These are phyloP conservation scores for Rhorus exstirpatorius DNA, from an alignment of 2,888 invertebrate genomes.

Conservation along the genomic window DNA sequence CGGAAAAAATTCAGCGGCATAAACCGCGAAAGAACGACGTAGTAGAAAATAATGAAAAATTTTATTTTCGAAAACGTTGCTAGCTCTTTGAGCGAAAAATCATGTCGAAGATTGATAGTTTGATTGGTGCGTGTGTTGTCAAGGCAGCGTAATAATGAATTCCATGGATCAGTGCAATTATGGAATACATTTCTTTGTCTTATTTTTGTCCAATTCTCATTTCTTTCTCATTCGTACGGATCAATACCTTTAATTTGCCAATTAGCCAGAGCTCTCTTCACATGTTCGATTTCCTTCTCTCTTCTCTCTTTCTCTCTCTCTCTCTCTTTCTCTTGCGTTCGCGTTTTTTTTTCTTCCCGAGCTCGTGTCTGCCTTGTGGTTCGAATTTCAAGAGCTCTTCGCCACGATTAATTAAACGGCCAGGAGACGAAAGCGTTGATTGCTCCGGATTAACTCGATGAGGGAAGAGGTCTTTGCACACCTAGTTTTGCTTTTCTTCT, in stretches of 20 bases:
- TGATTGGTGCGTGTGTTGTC: constrained; percentile 4
- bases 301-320: constrained; percentile 8
- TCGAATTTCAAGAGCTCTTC: constrained; percentile 64
- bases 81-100: not conserved
- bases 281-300: constrained; percentile 8
- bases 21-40: not conserved
- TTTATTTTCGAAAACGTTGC: not conserved
- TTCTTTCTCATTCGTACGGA: constrained; percentile 46
- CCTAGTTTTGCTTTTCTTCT: not conserved
- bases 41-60: too few relatives aligned
- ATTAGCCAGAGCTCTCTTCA: constrained; percentile 36
- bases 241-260: constrained; percentile 68
- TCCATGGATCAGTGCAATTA: constrained; percentile 29
- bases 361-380: constrained; percentile 45
- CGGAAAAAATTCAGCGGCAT: not conserved
- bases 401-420: constrained; percentile 62
- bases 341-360: constrained; percentile 7
- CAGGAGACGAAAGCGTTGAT: constrained; percentile 58
- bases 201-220: constrained; percentile 20
- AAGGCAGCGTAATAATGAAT: constrained; percentile 35
- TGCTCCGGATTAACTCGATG: constrained; percentile 60
- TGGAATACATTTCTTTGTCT: not conserved
- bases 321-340: constrained; percentile 9
- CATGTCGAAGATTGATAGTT: not conserved
- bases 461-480: constrained; percentile 23